These are phyloP conservation scores for Leptobrachium leishanense DNA, from an alignment of 2,113 vertebrate genomes.

Conservation along the genomic window DNA sequence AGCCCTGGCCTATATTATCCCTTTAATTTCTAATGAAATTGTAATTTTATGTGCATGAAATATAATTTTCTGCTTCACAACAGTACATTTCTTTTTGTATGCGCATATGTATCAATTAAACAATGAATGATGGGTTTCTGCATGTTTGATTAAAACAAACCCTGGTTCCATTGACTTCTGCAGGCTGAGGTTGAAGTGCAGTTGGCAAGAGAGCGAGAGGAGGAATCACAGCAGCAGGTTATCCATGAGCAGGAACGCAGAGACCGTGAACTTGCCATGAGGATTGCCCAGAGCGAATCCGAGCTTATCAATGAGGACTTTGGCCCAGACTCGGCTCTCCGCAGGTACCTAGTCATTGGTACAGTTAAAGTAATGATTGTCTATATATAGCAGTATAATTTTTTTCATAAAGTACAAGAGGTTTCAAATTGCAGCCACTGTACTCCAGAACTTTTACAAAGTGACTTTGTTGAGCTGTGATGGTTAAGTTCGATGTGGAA, in stretches of 20 bases:
- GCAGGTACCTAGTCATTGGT: conserved; percentile 74
- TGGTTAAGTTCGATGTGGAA: conserved; percentile 28
- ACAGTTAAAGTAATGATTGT: no score
- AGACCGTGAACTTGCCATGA: conserved; percentile 89
- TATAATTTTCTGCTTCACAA: no score
- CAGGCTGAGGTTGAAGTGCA: conserved; percentile 90
- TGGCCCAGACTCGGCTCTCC: conserved; percentile 70
- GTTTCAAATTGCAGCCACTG: neutral
- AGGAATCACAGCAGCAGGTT: conserved; percentile 78
- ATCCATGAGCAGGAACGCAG: conserved; percentile 90
- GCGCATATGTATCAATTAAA: no score
- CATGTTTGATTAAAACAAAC: neutral
- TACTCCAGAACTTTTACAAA: conserved; percentile 19
- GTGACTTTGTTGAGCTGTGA: conserved; percentile 37
- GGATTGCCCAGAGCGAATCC: conserved; percentile 89
- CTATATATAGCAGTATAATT: no score
- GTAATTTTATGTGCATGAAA: no score
- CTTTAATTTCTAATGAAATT: no score
- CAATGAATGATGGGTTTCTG: neutral
- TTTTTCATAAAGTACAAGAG: no score
- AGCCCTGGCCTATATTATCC: no score
- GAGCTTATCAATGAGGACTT: conserved; percentile 91
- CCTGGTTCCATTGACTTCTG: neutral
- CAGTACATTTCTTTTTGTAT: no score
- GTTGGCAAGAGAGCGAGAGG: conserved; percentile 81